Base-by-base conservation (phyloP, 2,113 vertebrate genomes). In the Marmota monax region DNA sequence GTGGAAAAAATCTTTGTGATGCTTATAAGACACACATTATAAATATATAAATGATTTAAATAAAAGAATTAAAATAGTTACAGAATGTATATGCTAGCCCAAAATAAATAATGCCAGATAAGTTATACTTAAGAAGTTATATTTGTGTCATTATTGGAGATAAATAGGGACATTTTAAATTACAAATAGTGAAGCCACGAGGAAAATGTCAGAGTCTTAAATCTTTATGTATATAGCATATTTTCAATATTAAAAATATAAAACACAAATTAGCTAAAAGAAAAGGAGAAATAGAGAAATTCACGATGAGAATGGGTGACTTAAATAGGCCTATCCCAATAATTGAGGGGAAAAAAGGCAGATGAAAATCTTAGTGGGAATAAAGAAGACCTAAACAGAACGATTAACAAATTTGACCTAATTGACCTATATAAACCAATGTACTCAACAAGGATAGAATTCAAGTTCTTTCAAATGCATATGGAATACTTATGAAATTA, bases 51-150 rank as follows among this genome's bases (percentile, higher is more conserved):
- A 77, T 61, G 45, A 53, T 2, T 79, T 7, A 48, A 58, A 53
- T 65, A 69, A 58, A 86, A 42, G 27, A 27, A 73, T 65, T 34
- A 45, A 72, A 77, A 77, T 61, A 84, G 8, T 34, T 29, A 4
- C 25, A 48, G 22, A 17, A 65, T 37, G 16, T 83, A 32, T 51
- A 78, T 3, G 78, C 20, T 76, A 27, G 25, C 39, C 51, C 8
- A 22, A 86, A 94, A 65, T 74, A 86, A 88, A 82, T 88, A 61
- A 78, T 73, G 32, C 25, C n/a, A 73, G 72, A 34, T 34, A 94
- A 91, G 82, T 94, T 72, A 58, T 29, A 58, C 29, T n/a, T n/a
- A 76, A 53, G 14, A 91, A 53, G 42, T 82, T 69, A 87, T 37
- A 23, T 37, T 48, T 56, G 56, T 65, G 32, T 92, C 37, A 58